Evolutionary conservation across 2,113 vertebrate genomes (phyloP).

Genomic region (Anoura caudifer): DNA sequence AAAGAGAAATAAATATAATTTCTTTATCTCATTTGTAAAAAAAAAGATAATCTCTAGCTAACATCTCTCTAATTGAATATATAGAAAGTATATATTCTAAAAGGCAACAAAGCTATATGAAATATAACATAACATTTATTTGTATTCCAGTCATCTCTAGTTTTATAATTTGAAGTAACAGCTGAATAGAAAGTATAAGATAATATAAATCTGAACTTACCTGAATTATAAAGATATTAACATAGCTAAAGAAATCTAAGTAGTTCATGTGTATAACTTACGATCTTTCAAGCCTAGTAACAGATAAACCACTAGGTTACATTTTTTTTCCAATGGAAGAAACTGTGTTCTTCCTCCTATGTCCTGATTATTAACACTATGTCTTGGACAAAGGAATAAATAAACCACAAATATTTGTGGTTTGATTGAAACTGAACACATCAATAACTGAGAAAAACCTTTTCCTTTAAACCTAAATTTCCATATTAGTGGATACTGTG

Average conservation of each 20-base stretch:
- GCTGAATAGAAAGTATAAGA: slow-evolving; percentile 13
- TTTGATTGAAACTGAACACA: slow-evolving; percentile 24
- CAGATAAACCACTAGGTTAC: neutral
- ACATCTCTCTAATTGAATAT: neutral
- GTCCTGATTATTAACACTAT: neutral
- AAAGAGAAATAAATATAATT: neutral
- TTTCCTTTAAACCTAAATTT: neutral
- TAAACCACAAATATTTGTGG: neutral
- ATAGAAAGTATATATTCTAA: neutral
- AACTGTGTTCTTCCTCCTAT: neutral
- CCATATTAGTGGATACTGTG: neutral
- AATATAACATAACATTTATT: neutral
- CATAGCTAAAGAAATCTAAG: neutral
- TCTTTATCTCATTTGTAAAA: slow-evolving; percentile 22
- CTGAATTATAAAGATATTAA: slow-evolving; percentile 9
- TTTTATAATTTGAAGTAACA: slow-evolving; percentile 22
- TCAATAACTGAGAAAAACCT: neutral
- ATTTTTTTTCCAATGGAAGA: neutral
- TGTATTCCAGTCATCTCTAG: neutral
- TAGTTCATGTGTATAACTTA: neutral
- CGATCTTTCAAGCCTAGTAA: neutral
- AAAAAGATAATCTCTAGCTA: neutral
- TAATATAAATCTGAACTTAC: neutral
- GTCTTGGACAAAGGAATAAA: neutral
- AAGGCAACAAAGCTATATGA: neutral